Percentiles rank a stretch among this genome's conserved stretches.
Conservation (phyloP, 2,113 vertebrate genomes). For the Seriola dumerili region DNA sequence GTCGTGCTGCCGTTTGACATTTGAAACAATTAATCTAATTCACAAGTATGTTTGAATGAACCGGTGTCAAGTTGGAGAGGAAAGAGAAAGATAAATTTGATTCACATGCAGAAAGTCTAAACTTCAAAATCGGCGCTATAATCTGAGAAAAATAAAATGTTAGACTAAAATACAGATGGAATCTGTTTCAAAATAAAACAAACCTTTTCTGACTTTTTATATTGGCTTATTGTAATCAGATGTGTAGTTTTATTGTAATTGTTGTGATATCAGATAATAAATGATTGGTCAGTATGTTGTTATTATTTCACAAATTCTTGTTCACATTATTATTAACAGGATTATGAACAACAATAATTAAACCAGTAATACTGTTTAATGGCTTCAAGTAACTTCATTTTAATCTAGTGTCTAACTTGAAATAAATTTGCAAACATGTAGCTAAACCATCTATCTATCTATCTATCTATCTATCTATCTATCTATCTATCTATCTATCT, state of each 20-base stretch:
- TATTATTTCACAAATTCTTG: neutral
- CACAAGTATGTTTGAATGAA: neutral
- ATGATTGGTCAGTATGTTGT: neutral
- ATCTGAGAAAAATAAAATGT: neutral
- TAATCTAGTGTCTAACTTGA: neutral
- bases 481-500: constrained; percentile 25
- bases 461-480: constrained; percentile 37
- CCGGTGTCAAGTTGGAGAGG: neutral
- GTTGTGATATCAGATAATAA: neutral
- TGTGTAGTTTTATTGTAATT: neutral
- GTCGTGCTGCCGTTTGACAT: neutral
- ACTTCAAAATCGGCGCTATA: neutral
- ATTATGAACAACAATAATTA: neutral
- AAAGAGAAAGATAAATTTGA: neutral
- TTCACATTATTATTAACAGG: neutral
- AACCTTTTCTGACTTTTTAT: neutral
- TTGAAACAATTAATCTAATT: constrained; percentile 9
- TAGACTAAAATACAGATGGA: neutral
- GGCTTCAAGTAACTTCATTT: neutral
- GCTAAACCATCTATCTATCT: neutral
- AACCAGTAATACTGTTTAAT: neutral
- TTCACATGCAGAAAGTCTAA: neutral
- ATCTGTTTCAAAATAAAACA: constrained; percentile 25
- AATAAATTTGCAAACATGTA: neutral
- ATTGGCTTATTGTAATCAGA: neutral